These are phyloP conservation scores for Mimachlamys varia DNA, from an alignment of 2,888 invertebrate species.

Conservation along the genomic window DNA sequence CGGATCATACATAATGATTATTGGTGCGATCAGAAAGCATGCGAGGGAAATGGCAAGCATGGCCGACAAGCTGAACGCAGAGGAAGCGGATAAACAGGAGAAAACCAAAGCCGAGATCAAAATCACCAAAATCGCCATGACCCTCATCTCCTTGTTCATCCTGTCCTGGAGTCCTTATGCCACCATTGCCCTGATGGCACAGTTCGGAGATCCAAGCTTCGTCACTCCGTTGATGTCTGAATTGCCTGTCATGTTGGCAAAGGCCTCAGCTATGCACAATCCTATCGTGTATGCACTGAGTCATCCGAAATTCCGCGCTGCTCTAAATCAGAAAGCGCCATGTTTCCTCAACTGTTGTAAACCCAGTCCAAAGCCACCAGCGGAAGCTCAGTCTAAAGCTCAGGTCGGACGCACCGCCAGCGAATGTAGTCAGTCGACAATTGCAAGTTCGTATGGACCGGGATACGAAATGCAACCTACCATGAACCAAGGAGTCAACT, in stretches of 20 bases:
- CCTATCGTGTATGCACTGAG: constrained; percentile 88
- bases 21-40: constrained; percentile 85
- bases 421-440: neutral
- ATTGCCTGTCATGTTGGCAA: constrained; percentile 90
- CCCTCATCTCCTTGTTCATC: constrained; percentile 95
- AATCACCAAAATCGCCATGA: constrained; percentile 88
- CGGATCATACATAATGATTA: constrained; percentile 94
- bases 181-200: constrained; percentile 85
- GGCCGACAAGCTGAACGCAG: constrained; percentile 77
- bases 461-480: constrained; percentile 24
- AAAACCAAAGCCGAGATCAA: constrained; percentile 74
- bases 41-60: constrained; percentile 82
- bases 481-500: constrained; percentile 27
- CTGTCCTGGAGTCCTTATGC: constrained; percentile 96
- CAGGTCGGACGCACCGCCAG: neutral
- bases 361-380: constrained; percentile 42
- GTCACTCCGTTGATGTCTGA: constrained; percentile 76
- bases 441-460: constrained; percentile 4
- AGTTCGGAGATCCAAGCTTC: constrained; percentile 71
- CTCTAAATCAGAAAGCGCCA: constrained; percentile 89
- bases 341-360: constrained; percentile 81
- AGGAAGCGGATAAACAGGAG: constrained; percentile 69
- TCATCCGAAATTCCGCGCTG: constrained; percentile 87
- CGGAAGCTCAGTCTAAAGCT: constrained; percentile 41
- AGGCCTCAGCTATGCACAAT: constrained; percentile 95